phyloP scores from a whole-genome alignment of 2,113 vertebrate species.

The Pterocles orientalis region DNA sequence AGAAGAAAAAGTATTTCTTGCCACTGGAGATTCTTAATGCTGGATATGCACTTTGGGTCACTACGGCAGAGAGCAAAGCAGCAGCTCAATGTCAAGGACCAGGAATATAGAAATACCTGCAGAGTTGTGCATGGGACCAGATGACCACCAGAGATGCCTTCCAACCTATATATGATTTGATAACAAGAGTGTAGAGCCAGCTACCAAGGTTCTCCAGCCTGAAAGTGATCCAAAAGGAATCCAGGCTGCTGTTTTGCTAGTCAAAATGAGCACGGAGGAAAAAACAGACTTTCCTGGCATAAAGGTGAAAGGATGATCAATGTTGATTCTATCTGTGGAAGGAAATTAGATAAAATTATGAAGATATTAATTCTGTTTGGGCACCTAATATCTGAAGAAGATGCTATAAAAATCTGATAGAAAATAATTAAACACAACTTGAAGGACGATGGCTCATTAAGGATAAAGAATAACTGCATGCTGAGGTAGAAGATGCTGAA shows the following conservation, averaged over 20 bases:
- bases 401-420: not conserved
- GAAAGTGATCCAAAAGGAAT: not conserved
- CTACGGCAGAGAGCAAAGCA: not conserved
- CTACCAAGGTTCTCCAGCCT: not conserved
- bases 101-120: not conserved
- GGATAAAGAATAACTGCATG: not conserved
- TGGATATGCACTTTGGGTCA: not conserved
- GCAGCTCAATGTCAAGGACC: not conserved
- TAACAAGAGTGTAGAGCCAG: not conserved
- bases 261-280: not conserved
- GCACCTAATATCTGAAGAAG: not conserved
- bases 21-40: not conserved
- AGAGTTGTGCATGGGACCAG: not conserved
- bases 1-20: not conserved
- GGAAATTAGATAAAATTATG: not conserved
- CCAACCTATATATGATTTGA: not conserved
- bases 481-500: not conserved
- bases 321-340: not conserved
- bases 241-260: not conserved
- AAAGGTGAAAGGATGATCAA: not conserved
- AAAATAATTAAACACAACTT: not conserved
- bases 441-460: not conserved
- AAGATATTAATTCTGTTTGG: not conserved
- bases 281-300: not conserved
- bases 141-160: not conserved